Evolutionary conservation across 2,797 vertebrate genomes (phyloP), one percentile per base, ranked within the genome.

Genomic region (Sebastes elongatus): DNA sequence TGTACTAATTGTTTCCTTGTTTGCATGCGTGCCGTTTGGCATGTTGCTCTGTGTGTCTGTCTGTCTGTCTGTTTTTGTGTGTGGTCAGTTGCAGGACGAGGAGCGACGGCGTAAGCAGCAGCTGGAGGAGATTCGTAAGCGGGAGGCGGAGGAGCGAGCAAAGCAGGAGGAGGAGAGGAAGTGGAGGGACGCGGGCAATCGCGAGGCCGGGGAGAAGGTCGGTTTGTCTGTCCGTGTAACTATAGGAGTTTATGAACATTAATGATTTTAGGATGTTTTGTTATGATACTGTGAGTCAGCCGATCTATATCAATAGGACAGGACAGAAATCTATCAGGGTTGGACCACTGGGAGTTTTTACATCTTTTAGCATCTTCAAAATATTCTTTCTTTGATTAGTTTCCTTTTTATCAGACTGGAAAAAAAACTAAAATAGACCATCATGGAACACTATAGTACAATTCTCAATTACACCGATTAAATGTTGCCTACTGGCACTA

Each of bases 161-260:
- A 96, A 96, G 88, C 97, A 97, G 94, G 97, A 99, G 88, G 98
- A 98, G 83, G 97, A 97, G 83, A 95, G 97, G 38, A 96, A 96
- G 59, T 97, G 96, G 95, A 96, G 97, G 90, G 98, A 98, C 94
- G 97, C 98, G 93, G 93, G 91, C 76, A 94, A 94, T 23, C 94
- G 98, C 89, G 97, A 98, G 86, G 92, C 97, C 0, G 98, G 97
- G 82, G 98, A 98, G 94, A 99, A 99, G 98, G 98, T 99, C 93
- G n/a, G 89, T 91, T 22, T 71, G 82, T 81, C 76, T 53, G 82
- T 82, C 77, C 9, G 33, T 65, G 49, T 72, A 28, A 14, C 7
- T 46, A 1, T 7, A 2, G 66, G 22, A 53, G 23, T 20, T 66
- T 4, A 65, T 27, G 9, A 42, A 38, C 38, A 11, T 28, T 1